Evolutionary conservation across 2,888 invertebrate genomes (phyloP).

Genomic region (Cerastoderma edule): DNA sequence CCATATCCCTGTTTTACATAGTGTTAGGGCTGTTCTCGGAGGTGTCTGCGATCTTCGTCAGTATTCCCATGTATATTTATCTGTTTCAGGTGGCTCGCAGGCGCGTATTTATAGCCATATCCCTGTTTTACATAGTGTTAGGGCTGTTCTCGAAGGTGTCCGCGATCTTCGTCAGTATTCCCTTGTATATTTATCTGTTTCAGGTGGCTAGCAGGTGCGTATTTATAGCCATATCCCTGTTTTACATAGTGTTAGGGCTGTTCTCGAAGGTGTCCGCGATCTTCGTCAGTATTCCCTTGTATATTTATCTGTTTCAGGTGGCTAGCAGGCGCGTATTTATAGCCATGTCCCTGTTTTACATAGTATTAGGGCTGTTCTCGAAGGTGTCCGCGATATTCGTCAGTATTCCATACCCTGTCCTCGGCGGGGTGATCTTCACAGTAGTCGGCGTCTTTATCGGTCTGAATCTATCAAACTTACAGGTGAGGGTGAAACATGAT

Average conservation of each 20-base stretch:
- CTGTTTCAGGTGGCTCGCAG: too few relatives aligned
- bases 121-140: too few relatives aligned
- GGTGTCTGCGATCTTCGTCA: too few relatives aligned
- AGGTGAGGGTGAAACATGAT: slow-evolving; percentile 32
- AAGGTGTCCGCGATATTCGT: slow-evolving; percentile 54
- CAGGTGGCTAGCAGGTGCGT: neutral
- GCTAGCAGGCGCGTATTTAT: slow-evolving; percentile 54
- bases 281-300: neutral
- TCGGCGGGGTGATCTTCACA: slow-evolving; percentile 46
- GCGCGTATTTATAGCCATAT: too few relatives aligned
- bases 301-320: slow-evolving; percentile 29
- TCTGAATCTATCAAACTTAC: slow-evolving; percentile 51
- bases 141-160: too few relatives aligned
- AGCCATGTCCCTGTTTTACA: slow-evolving; percentile 40
- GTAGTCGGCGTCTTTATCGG: slow-evolving; percentile 55
- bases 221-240: neutral
- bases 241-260: neutral
- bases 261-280: neutral
- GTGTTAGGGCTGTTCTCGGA: too few relatives aligned
- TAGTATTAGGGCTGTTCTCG: slow-evolving; percentile 40
- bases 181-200: neutral
- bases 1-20: too few relatives aligned
- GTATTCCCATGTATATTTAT: too few relatives aligned
- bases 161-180: neutral
- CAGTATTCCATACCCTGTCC: slow-evolving; percentile 57